phyloP scores from a whole-genome alignment of 2,888 invertebrate species.

The Cacoxenus indagator region DNA sequence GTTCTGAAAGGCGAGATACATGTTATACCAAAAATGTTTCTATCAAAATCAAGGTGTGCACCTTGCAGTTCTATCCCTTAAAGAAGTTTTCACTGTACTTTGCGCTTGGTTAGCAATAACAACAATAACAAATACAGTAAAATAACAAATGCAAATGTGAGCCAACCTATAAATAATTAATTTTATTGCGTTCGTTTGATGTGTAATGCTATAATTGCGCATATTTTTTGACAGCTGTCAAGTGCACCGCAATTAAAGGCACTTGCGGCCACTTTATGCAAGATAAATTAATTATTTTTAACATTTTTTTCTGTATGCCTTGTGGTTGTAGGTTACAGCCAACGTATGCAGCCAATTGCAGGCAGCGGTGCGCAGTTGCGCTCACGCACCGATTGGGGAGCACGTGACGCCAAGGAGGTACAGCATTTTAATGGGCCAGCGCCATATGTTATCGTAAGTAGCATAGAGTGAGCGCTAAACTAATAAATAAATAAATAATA shows the following conservation, averaged over 20 bases:
- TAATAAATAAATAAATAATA: background rate
- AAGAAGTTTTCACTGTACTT: too few species aligned
- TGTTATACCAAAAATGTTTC: too few species aligned
- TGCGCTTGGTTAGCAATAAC: too few species aligned
- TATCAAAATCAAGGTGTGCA: too few species aligned
- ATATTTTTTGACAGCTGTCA: conserved; percentile 19
- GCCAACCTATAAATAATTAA: background rate
- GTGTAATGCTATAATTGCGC: background rate
- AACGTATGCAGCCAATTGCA: conserved; percentile 49
- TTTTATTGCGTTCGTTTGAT: background rate
- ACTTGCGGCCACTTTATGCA: background rate
- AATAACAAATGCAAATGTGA: background rate
- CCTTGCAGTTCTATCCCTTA: too few species aligned
- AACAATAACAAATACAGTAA: background rate
- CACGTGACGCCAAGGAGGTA: conserved; percentile 71
- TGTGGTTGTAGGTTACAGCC: conserved; percentile 53
- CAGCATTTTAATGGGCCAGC: conserved; percentile 74
- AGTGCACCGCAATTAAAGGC: background rate
- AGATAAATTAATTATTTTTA: conserved; percentile 25
- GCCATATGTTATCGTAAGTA: conserved; percentile 74
- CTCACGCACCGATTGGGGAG: conserved; percentile 75
- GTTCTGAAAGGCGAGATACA: too few species aligned
- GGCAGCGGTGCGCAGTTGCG: conserved; percentile 52
- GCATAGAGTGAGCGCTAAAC: background rate
- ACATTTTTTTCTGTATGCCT: conserved; percentile 12